phyloP scores from a whole-genome alignment of 2,797 vertebrate genomes.

The Carcharodon carcharias region DNA sequence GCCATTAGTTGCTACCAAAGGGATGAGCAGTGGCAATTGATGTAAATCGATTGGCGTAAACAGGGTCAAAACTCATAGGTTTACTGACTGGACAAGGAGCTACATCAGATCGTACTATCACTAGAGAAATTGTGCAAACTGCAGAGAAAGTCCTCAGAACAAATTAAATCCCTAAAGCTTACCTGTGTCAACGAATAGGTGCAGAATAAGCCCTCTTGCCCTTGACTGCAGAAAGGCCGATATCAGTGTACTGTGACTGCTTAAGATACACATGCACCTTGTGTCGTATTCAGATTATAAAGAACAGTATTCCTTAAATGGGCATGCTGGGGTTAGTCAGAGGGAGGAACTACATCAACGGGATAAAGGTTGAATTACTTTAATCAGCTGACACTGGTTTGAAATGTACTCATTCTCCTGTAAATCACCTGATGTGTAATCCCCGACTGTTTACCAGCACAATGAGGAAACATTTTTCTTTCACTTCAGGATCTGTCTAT shows the following conservation, averaged over 20 bases:
- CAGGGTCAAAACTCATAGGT: neutral
- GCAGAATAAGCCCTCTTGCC: neutral
- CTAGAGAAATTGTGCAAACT: neutral
- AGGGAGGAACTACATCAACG: neutral
- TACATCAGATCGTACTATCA: too few species aligned
- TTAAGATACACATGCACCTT: neutral
- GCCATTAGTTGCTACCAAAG: neutral
- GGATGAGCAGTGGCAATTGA: neutral
- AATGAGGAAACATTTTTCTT: neutral
- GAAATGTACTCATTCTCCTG: neutral
- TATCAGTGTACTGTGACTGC: neutral
- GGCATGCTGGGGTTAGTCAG: neutral
- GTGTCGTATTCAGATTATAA: neutral
- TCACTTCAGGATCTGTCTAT: neutral
- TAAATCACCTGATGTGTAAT: neutral
- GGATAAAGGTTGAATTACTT: neutral
- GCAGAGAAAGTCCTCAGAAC: neutral
- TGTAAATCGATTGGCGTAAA: neutral
- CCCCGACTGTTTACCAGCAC: too few species aligned
- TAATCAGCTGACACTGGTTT: neutral
- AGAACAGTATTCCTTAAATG: neutral
- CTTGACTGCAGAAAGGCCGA: neutral
- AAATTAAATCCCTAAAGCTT: neutral
- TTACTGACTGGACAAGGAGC: neutral
- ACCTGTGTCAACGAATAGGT: neutral